Base-by-base conservation (phyloP, 2,113 vertebrate genomes). In the Morone chrysops region DNA sequence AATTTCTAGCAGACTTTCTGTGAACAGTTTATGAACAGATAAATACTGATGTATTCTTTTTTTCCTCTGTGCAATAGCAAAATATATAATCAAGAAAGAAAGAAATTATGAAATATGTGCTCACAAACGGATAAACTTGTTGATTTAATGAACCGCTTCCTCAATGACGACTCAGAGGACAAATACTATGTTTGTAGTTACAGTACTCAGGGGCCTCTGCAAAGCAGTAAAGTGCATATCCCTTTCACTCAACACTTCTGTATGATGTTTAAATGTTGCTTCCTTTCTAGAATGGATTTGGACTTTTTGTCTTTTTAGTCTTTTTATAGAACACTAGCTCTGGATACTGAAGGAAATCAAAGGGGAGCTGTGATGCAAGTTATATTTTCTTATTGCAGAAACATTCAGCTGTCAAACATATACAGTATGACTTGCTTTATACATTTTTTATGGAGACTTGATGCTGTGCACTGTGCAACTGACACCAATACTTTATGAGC, bases 381-480 rank as follows among this genome's bases (percentile, higher is more conserved):
- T 38, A n/a, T 45, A 59, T 41, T 60, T 61, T 31, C 11, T 36
- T n/a, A 43, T 2, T 41, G 43, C 36, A 67, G 16, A 51, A 41
- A 41, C 59, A 43, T 81, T 53, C 56, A 70, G 11, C 11, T 62
- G 48, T 45, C 36, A 66, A 59, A 72, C 41, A 12, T 6, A 50
- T 38, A 40, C 4, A n/a, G n/a, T n/a, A n/a, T n/a, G n/a, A n/a
- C n/a, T 20, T 25, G 1, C 43, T 25, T 38, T 13, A 31, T 31
- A 31, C 31, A 14, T n/a, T 41, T 20, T n/a, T 8, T 54, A 38
- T 38, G 4, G 1, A 53, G n/a, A n/a, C n/a, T n/a, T n/a, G n/a
- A n/a, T 54, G 5, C 4, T 53, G 1, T 38, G n/a, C n/a, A 50
- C n/a, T 18, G 4, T 74, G 40, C 8, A 50, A 25, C 31, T 41